A percentile compares a stretch with the other conserved stretches of the same genome.
Evolutionary conservation across 2,113 vertebrate genomes (phyloP).

Genomic region (Crocuta crocuta): DNA sequence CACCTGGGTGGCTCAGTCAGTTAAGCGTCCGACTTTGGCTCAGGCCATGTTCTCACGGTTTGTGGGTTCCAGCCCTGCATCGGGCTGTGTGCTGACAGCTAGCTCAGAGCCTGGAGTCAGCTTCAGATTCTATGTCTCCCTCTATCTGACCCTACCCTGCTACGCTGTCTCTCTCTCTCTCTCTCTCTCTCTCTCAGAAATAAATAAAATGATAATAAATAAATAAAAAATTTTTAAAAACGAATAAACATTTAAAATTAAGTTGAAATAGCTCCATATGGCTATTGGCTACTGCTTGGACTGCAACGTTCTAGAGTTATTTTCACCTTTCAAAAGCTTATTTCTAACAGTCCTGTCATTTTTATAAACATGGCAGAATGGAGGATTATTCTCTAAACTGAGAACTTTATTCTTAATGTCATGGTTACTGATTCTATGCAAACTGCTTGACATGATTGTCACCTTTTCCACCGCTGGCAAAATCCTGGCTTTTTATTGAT

Average conservation of each 20-base stretch:
- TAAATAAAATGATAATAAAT: too few species aligned
- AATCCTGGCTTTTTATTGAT: background rate
- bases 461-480: background rate
- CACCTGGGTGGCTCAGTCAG: too few species aligned
- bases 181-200: too few species aligned
- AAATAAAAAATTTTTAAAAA: too few species aligned
- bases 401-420: background rate
- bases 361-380: background rate
- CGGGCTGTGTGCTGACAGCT: too few species aligned
- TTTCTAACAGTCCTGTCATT: background rate
- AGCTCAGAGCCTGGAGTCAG: too few species aligned
- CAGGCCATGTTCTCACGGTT: too few species aligned
- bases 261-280: background rate
- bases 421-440: background rate
- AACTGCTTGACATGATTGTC: background rate
- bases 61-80: too few species aligned
- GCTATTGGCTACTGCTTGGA: background rate
- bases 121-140: too few species aligned
- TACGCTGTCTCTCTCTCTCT: too few species aligned
- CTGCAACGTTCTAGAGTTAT: background rate
- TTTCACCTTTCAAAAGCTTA: background rate
- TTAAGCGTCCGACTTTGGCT: too few species aligned
- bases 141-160: too few species aligned
- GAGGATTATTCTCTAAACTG: background rate
- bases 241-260: background rate